phyloP scores from a whole-genome alignment of 2,113 vertebrate species.

The Plestiodon gilberti region DNA sequence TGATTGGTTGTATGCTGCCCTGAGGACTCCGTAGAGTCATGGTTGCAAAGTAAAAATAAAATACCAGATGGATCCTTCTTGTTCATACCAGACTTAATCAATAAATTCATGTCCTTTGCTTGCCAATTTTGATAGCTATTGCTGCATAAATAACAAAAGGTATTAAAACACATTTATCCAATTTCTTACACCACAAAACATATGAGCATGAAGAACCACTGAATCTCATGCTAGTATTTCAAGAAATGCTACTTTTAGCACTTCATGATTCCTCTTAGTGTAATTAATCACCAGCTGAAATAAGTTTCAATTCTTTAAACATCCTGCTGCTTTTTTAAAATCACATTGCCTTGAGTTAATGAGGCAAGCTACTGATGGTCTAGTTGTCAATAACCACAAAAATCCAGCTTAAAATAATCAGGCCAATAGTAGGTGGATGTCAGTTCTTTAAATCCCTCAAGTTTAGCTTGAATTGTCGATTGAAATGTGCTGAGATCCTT shows the following conservation, averaged over 20 bases:
- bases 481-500: background rate
- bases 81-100: background rate
- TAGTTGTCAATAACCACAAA: background rate
- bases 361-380: background rate
- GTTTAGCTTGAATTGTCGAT: background rate
- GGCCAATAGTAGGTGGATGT: background rate
- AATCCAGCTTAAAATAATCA: background rate
- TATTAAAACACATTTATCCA: background rate
- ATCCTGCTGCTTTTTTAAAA: background rate
- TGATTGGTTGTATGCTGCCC: background rate
- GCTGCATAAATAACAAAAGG: background rate
- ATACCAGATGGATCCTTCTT: background rate
- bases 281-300: constrained; percentile 8
- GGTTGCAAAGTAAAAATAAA: background rate
- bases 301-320: background rate
- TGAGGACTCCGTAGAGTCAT: background rate
- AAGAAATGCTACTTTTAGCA: background rate
- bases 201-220: background rate
- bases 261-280: background rate
- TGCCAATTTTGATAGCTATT: background rate
- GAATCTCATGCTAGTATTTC: background rate
- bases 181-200: background rate
- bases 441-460: background rate
- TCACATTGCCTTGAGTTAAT: background rate
- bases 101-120: background rate